Evolutionary conservation across 1,140 invertebrate species (phyloP), one percentile per base, ranked within the genome.

Genomic region (Zaprionus vittiger): DNA sequence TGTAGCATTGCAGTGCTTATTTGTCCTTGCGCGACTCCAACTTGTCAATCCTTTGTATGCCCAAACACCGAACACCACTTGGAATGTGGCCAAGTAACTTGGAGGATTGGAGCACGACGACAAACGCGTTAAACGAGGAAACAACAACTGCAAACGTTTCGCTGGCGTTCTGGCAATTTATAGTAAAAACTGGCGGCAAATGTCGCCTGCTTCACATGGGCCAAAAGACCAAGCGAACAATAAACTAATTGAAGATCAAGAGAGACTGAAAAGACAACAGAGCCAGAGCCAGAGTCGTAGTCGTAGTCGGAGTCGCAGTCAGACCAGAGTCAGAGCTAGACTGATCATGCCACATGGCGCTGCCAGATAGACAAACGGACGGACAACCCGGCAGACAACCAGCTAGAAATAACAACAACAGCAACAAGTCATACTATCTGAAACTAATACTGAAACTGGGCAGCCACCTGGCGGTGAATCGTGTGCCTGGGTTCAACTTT

Each of bases 121-220:
- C 54, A 63, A 81, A 59, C 81, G 75, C 85, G 64, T 73, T 71
- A 66, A 70, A 90, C 67, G 71, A 74, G 67, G 72, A 72, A 90
- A 89, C 75, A 83, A 84, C 83, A 91, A 91, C 89, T 91, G 89
- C 82, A 85, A 77, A 81, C 64, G 20, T 59, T 76, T 57, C 56
- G 66, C 26, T 49, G 63, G 17, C 59, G 74, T 91, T 91, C 89
- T 89, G 82, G 69, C 85, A 81, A 90, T 91, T 91, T 91, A 91
- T 91, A 91, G 52, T 61, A 78, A 77, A 79, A 73, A 54, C 49
- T 83, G 65, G 76, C 81, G 70, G 64, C 89, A 91, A 91, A 91
- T 91, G 89, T 91, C 89, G 89, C 84, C 89, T 73, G 89, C 84
- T 91, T 91, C 89, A 91, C 89, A 91, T 91, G 89, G 79, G 37